Percentiles rank a stretch among this genome's conserved stretches.
phyloP scores from a whole-genome alignment of 2,888 invertebrate species.

The Plemyria rubiginata region DNA sequence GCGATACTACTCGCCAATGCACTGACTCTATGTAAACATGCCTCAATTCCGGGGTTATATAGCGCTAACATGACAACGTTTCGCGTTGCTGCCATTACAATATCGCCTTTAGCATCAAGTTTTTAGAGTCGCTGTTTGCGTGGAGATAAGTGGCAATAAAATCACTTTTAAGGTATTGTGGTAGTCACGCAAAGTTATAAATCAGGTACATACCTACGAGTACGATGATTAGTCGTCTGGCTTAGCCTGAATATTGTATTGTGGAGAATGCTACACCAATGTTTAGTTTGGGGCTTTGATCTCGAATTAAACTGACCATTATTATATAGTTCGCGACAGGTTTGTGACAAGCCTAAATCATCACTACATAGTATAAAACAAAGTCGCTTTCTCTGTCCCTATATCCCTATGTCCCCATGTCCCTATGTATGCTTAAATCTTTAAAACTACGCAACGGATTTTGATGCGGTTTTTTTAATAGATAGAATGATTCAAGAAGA shows the following conservation, averaged over 20 bases:
- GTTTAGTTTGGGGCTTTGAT: neutral
- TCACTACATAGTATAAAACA: no score
- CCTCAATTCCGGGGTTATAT: constrained; percentile 66
- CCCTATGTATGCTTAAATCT: no score
- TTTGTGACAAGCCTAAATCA: neutral
- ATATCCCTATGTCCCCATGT: no score
- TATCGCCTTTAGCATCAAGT: constrained; percentile 52
- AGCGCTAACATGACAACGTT: constrained; percentile 73
- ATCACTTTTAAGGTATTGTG: constrained; percentile 74
- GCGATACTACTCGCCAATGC: neutral
- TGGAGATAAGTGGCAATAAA: constrained; percentile 62
- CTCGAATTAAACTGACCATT: neutral
- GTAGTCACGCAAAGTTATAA: constrained; percentile 75
- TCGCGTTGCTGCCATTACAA: constrained; percentile 45
- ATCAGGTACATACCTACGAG: constrained; percentile 71
- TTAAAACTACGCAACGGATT: no score
- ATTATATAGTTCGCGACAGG: neutral
- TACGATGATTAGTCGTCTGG: constrained; percentile 56
- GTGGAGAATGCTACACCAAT: neutral
- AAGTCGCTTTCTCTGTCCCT: no score
- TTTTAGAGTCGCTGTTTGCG: constrained; percentile 58
- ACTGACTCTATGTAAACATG: constrained; percentile 3
- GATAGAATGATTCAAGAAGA: no score
- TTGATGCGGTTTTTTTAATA: no score
- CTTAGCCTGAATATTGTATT: constrained; percentile 34